Conservation (phyloP, 2,797 vertebrate species). For the Phoebastria nigripes region DNA sequence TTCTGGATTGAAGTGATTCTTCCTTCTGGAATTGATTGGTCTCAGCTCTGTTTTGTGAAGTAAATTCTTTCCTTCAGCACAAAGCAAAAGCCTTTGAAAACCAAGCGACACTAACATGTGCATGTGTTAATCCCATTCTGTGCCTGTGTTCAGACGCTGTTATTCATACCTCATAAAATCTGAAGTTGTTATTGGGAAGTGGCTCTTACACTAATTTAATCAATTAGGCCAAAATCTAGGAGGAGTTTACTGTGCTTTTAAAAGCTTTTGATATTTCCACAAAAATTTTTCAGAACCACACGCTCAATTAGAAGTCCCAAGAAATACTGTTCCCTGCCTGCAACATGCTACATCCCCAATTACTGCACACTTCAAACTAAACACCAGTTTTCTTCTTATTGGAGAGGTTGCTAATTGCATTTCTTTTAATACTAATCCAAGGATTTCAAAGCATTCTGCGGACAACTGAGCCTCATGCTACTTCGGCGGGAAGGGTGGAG, state of each 20-base stretch:
- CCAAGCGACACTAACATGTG: background rate
- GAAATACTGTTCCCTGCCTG: background rate
- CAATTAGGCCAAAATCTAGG: conserved; percentile 2
- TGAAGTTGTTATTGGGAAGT: background rate
- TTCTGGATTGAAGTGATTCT: conserved; percentile 39
- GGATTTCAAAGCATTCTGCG: background rate
- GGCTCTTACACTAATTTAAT: conserved; percentile 31
- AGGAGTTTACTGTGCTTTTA: background rate
- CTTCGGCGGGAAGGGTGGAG: background rate
- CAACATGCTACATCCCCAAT: accelerated
- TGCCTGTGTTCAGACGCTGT: conserved; percentile 26
- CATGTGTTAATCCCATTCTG: conserved; percentile 10
- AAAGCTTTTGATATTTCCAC: conserved; percentile 21
- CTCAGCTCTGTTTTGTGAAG: conserved; percentile 11
- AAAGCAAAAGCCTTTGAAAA: conserved; percentile 46
- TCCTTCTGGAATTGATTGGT: conserved; percentile 53
- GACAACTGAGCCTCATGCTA: background rate
- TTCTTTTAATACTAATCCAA: background rate
- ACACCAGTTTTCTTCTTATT: background rate
- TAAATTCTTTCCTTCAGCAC: conserved; percentile 19
- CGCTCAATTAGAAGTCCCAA: accelerated
- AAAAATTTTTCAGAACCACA: background rate
- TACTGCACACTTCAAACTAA: background rate
- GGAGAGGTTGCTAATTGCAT: background rate
- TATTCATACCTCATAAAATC: conserved; percentile 16